Conservation (phyloP, 2,888 invertebrate genomes). For the Mactromeris polynyma region DNA sequence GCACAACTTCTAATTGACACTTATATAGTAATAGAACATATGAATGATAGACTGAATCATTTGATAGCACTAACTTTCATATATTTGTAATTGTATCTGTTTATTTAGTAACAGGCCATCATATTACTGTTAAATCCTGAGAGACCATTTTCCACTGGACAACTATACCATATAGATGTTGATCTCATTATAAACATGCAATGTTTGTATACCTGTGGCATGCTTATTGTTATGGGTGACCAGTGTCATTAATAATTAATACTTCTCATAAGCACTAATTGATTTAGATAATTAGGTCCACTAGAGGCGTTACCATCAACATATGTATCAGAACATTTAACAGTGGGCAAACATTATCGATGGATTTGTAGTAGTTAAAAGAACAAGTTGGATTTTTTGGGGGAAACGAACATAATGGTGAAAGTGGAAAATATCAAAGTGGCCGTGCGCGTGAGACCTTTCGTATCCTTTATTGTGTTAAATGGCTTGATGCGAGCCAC, state of each 20-base stretch:
- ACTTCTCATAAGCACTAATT: background rate
- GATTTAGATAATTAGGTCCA: background rate
- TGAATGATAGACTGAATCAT: no score
- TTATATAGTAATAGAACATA: no score
- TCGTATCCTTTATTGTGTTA: constrained; percentile 59
- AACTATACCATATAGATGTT: no score
- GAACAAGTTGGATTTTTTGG: background rate
- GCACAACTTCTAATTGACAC: no score
- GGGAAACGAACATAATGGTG: background rate
- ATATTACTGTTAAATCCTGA: no score
- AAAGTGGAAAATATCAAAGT: constrained; percentile 64
- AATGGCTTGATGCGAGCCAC: background rate
- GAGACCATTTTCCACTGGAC: no score
- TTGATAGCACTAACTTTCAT: no score
- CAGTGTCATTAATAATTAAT: background rate
- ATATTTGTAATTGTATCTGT: no score
- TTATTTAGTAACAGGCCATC: no score
- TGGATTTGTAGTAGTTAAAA: background rate
- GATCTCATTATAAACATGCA: no score
- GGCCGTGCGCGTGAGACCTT: constrained; percentile 60
- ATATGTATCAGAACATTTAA: background rate
- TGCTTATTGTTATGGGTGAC: background rate
- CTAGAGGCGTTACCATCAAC: background rate
- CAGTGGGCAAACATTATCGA: background rate
- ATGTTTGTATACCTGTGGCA: no score